Evolutionary conservation across 2,888 invertebrate species (phyloP), one percentile per base, ranked within the genome.

Genomic region (Anthoptus insignis): DNA sequence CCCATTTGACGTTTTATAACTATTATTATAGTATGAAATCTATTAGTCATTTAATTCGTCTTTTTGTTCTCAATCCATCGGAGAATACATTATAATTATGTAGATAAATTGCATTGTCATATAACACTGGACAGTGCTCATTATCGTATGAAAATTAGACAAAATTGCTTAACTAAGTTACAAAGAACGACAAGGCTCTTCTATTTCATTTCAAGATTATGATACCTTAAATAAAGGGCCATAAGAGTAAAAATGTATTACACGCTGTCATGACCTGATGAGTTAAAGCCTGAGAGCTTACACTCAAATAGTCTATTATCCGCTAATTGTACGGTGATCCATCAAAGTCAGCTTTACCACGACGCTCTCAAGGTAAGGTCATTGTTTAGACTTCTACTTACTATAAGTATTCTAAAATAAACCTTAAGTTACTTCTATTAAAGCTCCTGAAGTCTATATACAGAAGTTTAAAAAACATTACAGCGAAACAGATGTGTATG

Each of bases 321-420:
- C 68, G 68, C 73, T 83, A 82, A 74, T 71, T 69, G 71, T 72
- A 66, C 53, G 68, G 66, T 71, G 70, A 76, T 75, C 69, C 69
- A 76, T 75, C 87, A 88, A 87, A 87, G 86, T 87, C 87, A 79
- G 72, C 67, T 66, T 73, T 79, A 76, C 77, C 83, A 83, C 81
- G 81, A 83, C 80, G 74, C 67, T 79, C 77, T 74, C 86, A 88
- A 87, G 86, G 87, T 80, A 73, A 82, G 72, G 70, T 69, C 68
- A 66, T 70, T 74, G 60, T 68, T 59, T 59, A 49, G 22, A 14
- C 13, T 50, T 50, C 56, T 14, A 9, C 4, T 19, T 9, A 37
- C 5, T 5, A 13, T 3, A 21, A 8, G 9, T 47, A 57, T 8
- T 8, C 14, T 3, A 64, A 69, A 75, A 14, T 24, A 54, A 49